These are phyloP conservation scores for Peromyscus nudipes DNA, from an alignment of 2,797 vertebrate species.

Conservation along the genomic window DNA sequence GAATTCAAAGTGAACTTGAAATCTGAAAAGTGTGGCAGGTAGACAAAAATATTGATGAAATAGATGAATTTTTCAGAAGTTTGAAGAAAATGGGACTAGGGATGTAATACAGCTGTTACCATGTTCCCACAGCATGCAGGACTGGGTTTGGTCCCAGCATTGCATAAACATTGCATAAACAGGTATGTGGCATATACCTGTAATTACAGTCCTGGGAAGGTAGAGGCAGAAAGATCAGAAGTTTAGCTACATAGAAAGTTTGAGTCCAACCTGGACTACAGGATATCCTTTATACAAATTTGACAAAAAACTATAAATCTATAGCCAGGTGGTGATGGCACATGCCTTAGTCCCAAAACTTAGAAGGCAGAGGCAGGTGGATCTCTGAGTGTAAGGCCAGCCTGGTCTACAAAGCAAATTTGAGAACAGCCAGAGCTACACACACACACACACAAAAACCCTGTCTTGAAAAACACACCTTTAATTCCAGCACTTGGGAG, in stretches of 20 bases:
- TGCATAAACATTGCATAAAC: not conserved
- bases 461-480: no score
- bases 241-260: not conserved
- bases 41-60: constrained; percentile 15
- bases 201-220: not conserved
- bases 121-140: not conserved
- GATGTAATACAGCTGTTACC: not conserved
- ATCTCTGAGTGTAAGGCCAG: not conserved
- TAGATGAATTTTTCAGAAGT: constrained; percentile 36
- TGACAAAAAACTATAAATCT: not conserved
- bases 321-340: not conserved
- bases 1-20: constrained; percentile 29
- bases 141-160: not conserved
- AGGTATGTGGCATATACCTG: not conserved
- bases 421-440: no score
- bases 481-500: no score
- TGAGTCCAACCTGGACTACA: not conserved
- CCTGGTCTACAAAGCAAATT: not conserved
- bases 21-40: not conserved
- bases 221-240: not conserved
- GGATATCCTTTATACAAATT: not conserved
- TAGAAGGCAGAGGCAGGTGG: not conserved
- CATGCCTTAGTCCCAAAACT: not conserved
- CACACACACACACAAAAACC: no score
- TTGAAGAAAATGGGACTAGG: constrained; percentile 1